phyloP scores from a whole-genome alignment of 2,113 vertebrate genomes.

The Oreotragus oreotragus region DNA sequence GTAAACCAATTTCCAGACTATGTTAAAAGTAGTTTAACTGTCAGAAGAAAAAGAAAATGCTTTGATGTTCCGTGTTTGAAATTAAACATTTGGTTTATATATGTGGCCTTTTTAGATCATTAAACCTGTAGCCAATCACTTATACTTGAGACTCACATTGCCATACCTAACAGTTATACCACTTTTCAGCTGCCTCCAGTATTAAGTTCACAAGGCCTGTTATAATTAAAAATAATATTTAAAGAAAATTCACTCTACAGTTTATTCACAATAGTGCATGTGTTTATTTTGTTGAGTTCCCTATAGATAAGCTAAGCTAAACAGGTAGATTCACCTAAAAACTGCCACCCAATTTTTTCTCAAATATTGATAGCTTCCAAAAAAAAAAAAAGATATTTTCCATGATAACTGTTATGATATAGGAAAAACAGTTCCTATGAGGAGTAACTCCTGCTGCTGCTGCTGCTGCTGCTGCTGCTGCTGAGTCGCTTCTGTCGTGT shows the following conservation, averaged over 20 bases:
- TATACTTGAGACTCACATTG: neutral
- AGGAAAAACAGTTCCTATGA: neutral
- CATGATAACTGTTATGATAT: neutral
- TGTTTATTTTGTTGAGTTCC: neutral
- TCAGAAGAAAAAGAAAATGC: neutral
- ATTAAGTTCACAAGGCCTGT: neutral
- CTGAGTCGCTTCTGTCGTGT: rapidly evolving
- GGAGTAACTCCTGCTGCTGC: neutral
- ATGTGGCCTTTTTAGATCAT: constrained; percentile 31
- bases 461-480: no score
- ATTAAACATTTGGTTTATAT: constrained; percentile 63
- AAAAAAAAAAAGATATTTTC: neutral
- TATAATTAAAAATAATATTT: constrained; percentile 5
- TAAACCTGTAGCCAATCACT: constrained; percentile 38
- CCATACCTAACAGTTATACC: neutral
- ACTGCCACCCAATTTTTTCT: neutral
- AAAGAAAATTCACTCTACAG: neutral
- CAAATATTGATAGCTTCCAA: neutral
- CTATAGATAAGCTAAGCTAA: neutral
- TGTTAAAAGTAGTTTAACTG: constrained; percentile 62
- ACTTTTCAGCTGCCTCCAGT: neutral
- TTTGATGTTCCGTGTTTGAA: constrained; percentile 66
- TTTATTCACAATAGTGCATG: neutral
- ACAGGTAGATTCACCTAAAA: neutral
- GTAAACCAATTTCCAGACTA: constrained; percentile 64